Conservation (phyloP, 2,797 vertebrate species). For the Malurus leucopterus region DNA sequence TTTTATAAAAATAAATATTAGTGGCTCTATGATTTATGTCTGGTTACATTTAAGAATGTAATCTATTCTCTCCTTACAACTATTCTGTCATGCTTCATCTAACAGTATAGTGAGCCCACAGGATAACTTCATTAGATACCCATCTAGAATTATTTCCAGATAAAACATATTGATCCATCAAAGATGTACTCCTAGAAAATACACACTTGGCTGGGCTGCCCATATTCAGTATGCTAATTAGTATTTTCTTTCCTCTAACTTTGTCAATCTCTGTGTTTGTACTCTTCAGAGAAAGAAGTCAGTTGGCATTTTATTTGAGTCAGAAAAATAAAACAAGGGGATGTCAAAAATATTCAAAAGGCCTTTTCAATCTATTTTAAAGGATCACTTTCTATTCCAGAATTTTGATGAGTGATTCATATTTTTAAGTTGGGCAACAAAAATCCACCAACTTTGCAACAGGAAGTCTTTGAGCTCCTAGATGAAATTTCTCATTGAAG, state of each 20-base stretch:
- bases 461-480: background rate
- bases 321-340: background rate
- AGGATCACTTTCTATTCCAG: background rate
- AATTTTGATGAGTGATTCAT: constrained; percentile 12
- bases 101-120: background rate
- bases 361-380: background rate
- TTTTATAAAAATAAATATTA: background rate
- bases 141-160: background rate
- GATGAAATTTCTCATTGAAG: background rate
- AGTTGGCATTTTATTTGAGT: background rate
- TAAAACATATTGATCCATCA: background rate
- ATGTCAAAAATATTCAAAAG: constrained; percentile 14
- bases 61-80: background rate
- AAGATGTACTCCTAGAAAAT: background rate
- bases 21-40: background rate
- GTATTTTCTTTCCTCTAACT: background rate
- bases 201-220: background rate
- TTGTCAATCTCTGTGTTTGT: background rate
- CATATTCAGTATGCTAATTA: background rate
- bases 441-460: background rate
- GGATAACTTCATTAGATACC: background rate
- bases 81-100: background rate
- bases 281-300: background rate
- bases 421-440: background rate
- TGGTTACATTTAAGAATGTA: background rate